Evolutionary conservation across 2,113 vertebrate species (phyloP).

Genomic region (Nesogale talazaci): DNA sequence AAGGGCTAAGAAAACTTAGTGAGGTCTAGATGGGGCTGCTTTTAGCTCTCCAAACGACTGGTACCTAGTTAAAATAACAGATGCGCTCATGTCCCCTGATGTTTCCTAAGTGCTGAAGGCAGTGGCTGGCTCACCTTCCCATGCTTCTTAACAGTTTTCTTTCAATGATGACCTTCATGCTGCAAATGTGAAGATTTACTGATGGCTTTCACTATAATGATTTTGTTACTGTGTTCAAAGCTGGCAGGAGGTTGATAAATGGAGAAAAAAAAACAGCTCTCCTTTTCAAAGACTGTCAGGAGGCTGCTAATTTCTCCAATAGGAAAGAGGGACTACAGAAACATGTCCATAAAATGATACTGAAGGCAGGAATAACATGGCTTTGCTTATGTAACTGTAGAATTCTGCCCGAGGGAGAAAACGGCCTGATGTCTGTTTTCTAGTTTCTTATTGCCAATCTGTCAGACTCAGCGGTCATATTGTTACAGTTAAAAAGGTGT

Average conservation of each 20-base stretch:
- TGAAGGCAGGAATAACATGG: not conserved
- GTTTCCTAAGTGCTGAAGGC: constrained; percentile 57
- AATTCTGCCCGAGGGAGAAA: not conserved
- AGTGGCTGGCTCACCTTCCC: constrained; percentile 22
- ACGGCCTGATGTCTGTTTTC: constrained; percentile 21
- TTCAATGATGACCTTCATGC: not conserved
- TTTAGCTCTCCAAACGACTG: constrained; percentile 70
- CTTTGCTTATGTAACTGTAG: constrained; percentile 14
- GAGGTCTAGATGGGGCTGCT: constrained; percentile 76
- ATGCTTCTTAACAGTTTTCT: constrained; percentile 31
- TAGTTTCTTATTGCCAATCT: not conserved
- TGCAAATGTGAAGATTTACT: constrained; percentile 34
- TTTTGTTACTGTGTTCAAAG: not conserved
- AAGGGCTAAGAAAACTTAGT: constrained; percentile 79
- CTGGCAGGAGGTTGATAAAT: not conserved
- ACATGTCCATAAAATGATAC: not conserved
- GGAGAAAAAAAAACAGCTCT: not conserved
- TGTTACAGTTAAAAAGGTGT: not conserved
- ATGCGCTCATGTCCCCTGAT: constrained; percentile 57
- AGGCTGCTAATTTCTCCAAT: constrained; percentile 39
- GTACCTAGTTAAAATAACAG: constrained; percentile 71
- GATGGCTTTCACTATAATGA: constrained; percentile 16
- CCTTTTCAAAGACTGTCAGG: not conserved
- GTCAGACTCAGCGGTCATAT: not conserved
- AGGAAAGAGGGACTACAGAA: constrained; percentile 42